Evolutionary conservation across 2,888 invertebrate genomes (phyloP).

Genomic region (Tachina grossa): DNA sequence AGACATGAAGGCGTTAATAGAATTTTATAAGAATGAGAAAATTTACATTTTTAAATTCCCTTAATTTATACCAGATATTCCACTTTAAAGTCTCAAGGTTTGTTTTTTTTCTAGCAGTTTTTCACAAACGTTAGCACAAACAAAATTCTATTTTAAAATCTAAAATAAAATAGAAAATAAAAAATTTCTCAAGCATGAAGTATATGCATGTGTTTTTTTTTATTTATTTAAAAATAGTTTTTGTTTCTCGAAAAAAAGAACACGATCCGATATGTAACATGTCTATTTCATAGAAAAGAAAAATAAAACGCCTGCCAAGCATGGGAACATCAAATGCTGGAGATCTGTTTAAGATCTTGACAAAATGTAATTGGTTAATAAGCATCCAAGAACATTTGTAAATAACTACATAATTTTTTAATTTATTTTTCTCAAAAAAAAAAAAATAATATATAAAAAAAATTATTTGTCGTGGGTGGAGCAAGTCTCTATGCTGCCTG

Average conservation of each 20-base stretch:
- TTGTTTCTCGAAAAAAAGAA: conserved; percentile 1
- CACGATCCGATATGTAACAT: conserved; percentile 32
- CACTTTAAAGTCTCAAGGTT: conserved; percentile 47
- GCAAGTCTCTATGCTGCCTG: no score
- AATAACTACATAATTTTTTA: neutral
- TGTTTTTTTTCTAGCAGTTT: conserved; percentile 19
- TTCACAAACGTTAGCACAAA: conserved; percentile 8
- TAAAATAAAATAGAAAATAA: neutral
- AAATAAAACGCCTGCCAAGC: conserved; percentile 41
- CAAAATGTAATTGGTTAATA: neutral
- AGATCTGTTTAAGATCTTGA: conserved; percentile 32
- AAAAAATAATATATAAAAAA: neutral
- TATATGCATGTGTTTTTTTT: conserved; percentile 20
- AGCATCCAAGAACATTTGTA: neutral
- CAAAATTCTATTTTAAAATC: conserved; percentile 41
- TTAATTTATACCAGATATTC: conserved; percentile 26
- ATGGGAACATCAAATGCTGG: conserved; percentile 44
- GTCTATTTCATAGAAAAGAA: conserved; percentile 46
- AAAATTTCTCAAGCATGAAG: conserved; percentile 31
- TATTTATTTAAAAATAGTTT: conserved; percentile 45
- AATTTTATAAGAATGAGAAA: conserved; percentile 6
- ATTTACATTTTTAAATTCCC: neutral
- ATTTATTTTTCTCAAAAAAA: neutral
- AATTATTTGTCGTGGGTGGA: no score
- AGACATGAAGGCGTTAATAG: conserved; percentile 50